Evolutionary conservation across 1,140 invertebrate species (phyloP), one percentile per base, ranked within the genome.

Genomic region (Solenopsis invicta): DNA sequence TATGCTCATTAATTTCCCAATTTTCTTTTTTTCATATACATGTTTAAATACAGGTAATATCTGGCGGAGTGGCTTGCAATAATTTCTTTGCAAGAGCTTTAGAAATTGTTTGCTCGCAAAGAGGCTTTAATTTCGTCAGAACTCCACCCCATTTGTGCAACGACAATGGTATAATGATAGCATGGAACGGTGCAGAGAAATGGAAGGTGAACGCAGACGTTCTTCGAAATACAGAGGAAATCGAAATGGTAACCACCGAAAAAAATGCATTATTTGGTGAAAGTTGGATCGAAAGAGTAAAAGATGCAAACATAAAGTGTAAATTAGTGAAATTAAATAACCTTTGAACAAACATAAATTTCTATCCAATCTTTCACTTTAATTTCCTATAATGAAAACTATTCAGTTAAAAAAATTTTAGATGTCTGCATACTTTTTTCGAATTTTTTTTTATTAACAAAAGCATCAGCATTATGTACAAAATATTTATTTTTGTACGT

Each of bases 121-220:
- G 96, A 88, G 96, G 95, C 37, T 98, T 97, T 91, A 95, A 96
- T 90, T 96, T 97, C 24, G 96, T 96, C 62, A 96, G 97, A 88
- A 98, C 99, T 24, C 98, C 98, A 18, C 96, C 97, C n/a, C 96
- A 97, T 92, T 96, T 99, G 0, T 99, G 99, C 93, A 99, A 98
- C 4, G 99, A 99, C 94, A 99, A 99, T 97, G 99, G 99, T 24
- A 96, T 99, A n/a, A 99, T 99, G 99, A 99, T 99, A 89, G 99
- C 99, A 29, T 99, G 99, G 99, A 99, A 99, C 96, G 99, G 98
- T 10, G 95, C 99, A 52, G 99, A 99, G 95, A 97, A 97, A 74
- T 96, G 95, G 92, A 93, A 89, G 29, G 85, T 93, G 34, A 91
- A 96, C 56, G 86, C 87, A 21, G 96, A 95, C 8, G 88, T 97